Evolutionary conservation across 2,888 invertebrate species (phyloP).

Genomic region (Oxycera nigricornis): DNA sequence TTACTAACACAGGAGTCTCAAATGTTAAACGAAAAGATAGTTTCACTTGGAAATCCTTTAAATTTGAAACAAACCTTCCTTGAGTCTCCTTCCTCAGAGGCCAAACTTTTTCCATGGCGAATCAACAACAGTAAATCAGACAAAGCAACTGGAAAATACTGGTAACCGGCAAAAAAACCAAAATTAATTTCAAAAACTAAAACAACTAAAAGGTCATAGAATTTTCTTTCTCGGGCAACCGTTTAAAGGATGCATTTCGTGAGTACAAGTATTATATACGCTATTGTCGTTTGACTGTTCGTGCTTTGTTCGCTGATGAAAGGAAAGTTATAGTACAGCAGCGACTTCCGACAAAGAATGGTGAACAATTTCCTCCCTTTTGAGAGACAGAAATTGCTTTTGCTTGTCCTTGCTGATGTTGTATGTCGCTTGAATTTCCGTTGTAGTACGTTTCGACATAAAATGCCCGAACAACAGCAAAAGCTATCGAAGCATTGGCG

Average conservation of each 20-base stretch:
- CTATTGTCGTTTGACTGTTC: neutral
- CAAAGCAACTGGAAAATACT: too few relatives aligned
- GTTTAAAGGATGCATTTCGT: conserved; percentile 11
- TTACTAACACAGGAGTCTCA: too few relatives aligned
- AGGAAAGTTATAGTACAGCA: conserved; percentile 13
- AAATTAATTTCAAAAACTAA: conserved; percentile 12
- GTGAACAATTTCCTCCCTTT: conserved; percentile 24
- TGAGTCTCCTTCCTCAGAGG: too few relatives aligned
- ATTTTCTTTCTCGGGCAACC: neutral
- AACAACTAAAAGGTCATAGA: neutral
- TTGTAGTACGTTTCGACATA: neutral
- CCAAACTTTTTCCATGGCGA: too few relatives aligned
- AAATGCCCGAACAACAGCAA: neutral
- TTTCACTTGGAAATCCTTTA: too few relatives aligned
- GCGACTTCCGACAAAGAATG: conserved; percentile 12
- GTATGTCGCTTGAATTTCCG: conserved; percentile 5
- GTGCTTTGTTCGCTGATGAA: neutral
- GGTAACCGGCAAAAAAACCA: too few relatives aligned
- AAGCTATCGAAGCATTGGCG: neutral
- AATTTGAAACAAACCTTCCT: too few relatives aligned
- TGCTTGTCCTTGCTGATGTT: conserved; percentile 8
- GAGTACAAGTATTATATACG: neutral
- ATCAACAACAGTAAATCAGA: too few relatives aligned
- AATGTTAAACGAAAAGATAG: too few relatives aligned
- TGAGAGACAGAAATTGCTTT: conserved; percentile 10